Percentiles rank a stretch among this genome's conserved stretches.
These are phyloP conservation scores for Dysdera silvatica DNA, from an alignment of 1,140 invertebrate genomes.

Conservation along the genomic window DNA sequence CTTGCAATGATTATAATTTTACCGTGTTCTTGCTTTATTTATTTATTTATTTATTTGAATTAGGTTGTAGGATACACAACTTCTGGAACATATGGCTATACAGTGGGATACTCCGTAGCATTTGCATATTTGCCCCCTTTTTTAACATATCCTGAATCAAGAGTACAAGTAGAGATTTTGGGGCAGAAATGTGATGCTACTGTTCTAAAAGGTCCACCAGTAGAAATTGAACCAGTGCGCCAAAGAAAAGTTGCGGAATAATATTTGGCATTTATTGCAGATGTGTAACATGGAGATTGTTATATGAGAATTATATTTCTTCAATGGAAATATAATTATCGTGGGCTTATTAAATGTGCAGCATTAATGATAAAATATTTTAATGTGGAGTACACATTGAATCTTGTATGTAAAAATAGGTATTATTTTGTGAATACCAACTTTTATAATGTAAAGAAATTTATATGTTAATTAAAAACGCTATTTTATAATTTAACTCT, in stretches of 20 bases:
- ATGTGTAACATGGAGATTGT: no score
- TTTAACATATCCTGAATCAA: constrained; percentile 33
- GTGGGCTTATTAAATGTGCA: not conserved
- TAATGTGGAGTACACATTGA: not conserved
- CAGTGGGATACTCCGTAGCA: constrained; percentile 36
- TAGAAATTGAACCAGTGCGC: constrained; percentile 29
- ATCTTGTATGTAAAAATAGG: not conserved
- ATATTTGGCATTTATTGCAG: no score
- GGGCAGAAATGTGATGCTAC: constrained; percentile 34
- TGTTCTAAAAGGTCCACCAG: constrained; percentile 34
- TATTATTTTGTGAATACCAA: no score
- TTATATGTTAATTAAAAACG: no score
- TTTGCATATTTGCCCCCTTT: constrained; percentile 41
- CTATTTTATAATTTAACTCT: no score
- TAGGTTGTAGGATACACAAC: constrained; percentile 43
- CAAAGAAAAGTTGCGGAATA: no score
- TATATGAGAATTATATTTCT: not conserved
- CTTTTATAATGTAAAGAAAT: no score
- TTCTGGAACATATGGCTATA: constrained; percentile 40
- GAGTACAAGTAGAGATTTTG: constrained; percentile 40
- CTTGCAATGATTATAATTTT: no score
- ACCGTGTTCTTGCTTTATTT: no score
- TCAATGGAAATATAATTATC: not conserved
- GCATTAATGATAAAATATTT: not conserved
- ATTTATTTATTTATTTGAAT: no score